These are phyloP conservation scores for Microctonus hyperodae DNA, from an alignment of 2,888 invertebrate genomes.

Conservation along the genomic window DNA sequence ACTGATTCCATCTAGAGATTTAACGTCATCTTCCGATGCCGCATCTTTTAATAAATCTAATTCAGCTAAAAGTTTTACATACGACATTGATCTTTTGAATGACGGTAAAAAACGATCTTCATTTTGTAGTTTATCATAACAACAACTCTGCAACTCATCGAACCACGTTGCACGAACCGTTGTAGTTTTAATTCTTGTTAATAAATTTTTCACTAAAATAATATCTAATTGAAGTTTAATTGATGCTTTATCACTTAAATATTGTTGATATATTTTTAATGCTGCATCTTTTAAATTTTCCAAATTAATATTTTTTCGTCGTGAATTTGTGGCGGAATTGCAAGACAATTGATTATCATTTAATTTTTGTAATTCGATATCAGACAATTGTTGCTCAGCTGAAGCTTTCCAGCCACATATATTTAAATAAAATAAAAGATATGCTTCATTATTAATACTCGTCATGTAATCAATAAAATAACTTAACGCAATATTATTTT, in stretches of 20 bases:
- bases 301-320: slow-evolving; percentile 53
- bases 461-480: slow-evolving; percentile 82
- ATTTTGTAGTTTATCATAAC: slow-evolving; percentile 69
- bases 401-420: slow-evolving; percentile 74
- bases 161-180: slow-evolving; percentile 78
- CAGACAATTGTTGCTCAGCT: slow-evolving; percentile 74
- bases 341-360: slow-evolving; percentile 51
- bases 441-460: slow-evolving; percentile 73
- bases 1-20: slow-evolving; percentile 68
- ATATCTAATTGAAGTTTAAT: slow-evolving; percentile 72
- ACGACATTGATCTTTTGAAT: slow-evolving; percentile 73
- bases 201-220: slow-evolving; percentile 68
- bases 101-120: slow-evolving; percentile 71
- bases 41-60: slow-evolving; percentile 72
- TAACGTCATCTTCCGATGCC: slow-evolving; percentile 67
- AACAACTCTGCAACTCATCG: slow-evolving; percentile 79
- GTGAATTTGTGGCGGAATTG: slow-evolving; percentile 36
- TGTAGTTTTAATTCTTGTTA: slow-evolving; percentile 71
- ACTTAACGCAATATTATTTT: slow-evolving; percentile 78
- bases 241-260: slow-evolving; percentile 76
- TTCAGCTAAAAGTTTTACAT: slow-evolving; percentile 76
- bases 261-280: slow-evolving; percentile 77
- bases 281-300: slow-evolving; percentile 73
- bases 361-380: slow-evolving; percentile 65
- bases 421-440: slow-evolving; percentile 80